These are phyloP conservation scores for Flexamia atlantica DNA, from an alignment of 2,888 invertebrate genomes.

Conservation along the genomic window DNA sequence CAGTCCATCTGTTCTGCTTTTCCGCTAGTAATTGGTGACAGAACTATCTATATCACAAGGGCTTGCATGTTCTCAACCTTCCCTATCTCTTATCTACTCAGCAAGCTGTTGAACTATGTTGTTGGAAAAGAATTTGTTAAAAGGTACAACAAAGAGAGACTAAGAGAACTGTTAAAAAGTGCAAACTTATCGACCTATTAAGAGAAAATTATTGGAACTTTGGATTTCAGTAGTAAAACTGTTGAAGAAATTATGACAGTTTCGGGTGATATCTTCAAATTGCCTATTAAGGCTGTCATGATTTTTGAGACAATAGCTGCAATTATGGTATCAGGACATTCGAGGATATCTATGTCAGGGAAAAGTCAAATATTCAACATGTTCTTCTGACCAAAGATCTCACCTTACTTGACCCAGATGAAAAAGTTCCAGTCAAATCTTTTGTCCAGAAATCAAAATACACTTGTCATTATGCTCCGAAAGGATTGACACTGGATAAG, in stretches of 20 bases:
- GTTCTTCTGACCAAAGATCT: slow-evolving; percentile 66
- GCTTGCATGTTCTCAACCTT: slow-evolving; percentile 65
- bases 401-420: slow-evolving; percentile 67
- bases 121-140: slow-evolving; percentile 66
- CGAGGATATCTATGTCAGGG: slow-evolving; percentile 67
- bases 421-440: slow-evolving; percentile 64
- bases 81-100: slow-evolving; percentile 67
- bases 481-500: slow-evolving; percentile 66
- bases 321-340: slow-evolving; percentile 66
- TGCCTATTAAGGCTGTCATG: slow-evolving; percentile 64
- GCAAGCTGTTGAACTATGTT: slow-evolving; percentile 66
- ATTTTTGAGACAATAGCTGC: slow-evolving; percentile 66
- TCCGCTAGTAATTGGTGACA: slow-evolving; percentile 65
- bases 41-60: slow-evolving; percentile 67
- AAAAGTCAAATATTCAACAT: slow-evolving; percentile 65
- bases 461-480: slow-evolving; percentile 61
- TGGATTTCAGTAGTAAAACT: slow-evolving; percentile 66
- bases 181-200: slow-evolving; percentile 64
- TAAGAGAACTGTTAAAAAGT: slow-evolving; percentile 66
- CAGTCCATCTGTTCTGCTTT: slow-evolving; percentile 64
- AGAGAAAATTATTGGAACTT: slow-evolving; percentile 67
- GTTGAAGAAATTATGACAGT: slow-evolving; percentile 68
- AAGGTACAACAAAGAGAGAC: slow-evolving; percentile 65
- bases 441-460: slow-evolving; percentile 62
- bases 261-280: slow-evolving; percentile 65